phyloP scores from a whole-genome alignment of 2,113 vertebrate genomes.

The Zosterops lateralis region DNA sequence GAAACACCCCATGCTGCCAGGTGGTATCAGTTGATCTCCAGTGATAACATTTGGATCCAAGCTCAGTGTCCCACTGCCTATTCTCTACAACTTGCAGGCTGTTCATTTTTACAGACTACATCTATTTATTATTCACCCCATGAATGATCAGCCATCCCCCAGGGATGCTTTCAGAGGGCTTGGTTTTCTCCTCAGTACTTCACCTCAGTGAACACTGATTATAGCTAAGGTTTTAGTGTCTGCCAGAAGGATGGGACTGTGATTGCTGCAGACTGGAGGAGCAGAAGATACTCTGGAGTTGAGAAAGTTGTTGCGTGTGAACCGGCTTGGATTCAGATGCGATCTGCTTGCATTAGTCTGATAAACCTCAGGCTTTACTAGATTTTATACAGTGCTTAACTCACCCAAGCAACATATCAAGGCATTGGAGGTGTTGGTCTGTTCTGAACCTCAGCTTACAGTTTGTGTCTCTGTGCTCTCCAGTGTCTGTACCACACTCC shows the following conservation, averaged over 20 bases:
- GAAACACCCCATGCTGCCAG: neutral
- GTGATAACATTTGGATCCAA: neutral
- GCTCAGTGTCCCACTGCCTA: neutral
- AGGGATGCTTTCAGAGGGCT: neutral
- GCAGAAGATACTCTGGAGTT: neutral
- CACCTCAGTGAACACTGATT: neutral
- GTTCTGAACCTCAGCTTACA: neutral
- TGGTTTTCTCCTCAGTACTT: neutral
- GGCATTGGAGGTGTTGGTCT: neutral
- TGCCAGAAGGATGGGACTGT: neutral
- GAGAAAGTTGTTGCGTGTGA: neutral
- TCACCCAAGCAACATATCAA: neutral
- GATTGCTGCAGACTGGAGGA: neutral
- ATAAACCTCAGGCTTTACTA: neutral
- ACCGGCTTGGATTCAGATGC: neutral
- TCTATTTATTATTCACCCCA: neutral
- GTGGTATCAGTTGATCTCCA: neutral
- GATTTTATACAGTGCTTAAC: neutral
- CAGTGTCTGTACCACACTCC: accelerated
- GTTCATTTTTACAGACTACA: neutral
- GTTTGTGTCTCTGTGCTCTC: neutral
- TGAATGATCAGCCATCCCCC: neutral
- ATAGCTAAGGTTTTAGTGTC: neutral
- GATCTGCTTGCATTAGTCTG: neutral
- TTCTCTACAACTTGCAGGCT: neutral